Conservation (phyloP, 2,888 invertebrate genomes). For the Lithophane leautieri region DNA sequence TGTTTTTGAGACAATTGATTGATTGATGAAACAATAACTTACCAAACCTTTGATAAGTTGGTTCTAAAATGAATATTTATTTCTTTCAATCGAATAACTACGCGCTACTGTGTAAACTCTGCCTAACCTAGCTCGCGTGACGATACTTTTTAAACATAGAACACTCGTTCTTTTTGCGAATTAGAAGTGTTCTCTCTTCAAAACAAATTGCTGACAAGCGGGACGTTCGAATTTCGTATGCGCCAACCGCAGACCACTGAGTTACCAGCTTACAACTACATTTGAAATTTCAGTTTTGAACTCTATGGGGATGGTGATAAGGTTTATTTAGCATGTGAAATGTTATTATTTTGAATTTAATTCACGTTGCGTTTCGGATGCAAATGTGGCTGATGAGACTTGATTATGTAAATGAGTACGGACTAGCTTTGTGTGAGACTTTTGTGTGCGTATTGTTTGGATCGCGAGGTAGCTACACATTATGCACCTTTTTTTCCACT, state of each 20-base stretch:
- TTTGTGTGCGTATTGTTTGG: slow-evolving; percentile 77
- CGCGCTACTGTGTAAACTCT: slow-evolving; percentile 49
- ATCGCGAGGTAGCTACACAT: slow-evolving; percentile 65
- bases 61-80: slow-evolving; percentile 6
- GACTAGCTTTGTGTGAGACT: slow-evolving; percentile 75
- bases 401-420: slow-evolving; percentile 85
- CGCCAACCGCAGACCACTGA: slow-evolving; percentile 77
- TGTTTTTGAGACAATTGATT: not conserved
- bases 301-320: slow-evolving; percentile 50
- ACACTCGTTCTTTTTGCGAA: slow-evolving; percentile 88
- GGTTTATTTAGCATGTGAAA: slow-evolving; percentile 54
- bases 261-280: slow-evolving; percentile 52
- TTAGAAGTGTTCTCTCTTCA: slow-evolving; percentile 89
- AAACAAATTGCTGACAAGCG: slow-evolving; percentile 90
- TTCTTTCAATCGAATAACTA: not conserved
- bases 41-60: not conserved
- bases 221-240: slow-evolving; percentile 86
- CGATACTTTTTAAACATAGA: slow-evolving; percentile 89
- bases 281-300: slow-evolving; percentile 52
- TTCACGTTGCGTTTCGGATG: slow-evolving; percentile 84
- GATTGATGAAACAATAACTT: not conserved
- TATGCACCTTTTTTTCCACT: slow-evolving; percentile 61
- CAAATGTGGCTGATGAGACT: slow-evolving; percentile 86
- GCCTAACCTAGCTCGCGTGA: slow-evolving; percentile 84
- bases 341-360: slow-evolving; percentile 79